A percentile compares a stretch with the other conserved stretches of the same genome.
Evolutionary conservation across 2,888 invertebrate genomes (phyloP).

Genomic region (Sympetrum striolatum): DNA sequence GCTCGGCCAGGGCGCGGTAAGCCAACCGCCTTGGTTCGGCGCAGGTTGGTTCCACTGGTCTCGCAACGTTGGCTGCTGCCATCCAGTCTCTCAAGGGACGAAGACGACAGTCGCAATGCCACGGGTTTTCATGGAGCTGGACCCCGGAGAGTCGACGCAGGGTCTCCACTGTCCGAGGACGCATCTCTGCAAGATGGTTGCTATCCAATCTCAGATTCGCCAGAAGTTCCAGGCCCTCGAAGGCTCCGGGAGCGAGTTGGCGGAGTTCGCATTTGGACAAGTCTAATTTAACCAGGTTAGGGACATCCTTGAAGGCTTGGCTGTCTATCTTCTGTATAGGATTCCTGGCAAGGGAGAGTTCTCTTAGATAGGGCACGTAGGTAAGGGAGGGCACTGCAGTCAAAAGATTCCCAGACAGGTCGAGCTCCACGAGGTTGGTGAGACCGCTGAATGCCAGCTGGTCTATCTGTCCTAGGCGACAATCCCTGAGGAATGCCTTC

Average conservation of each 20-base stretch:
- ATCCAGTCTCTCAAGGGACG: conserved; percentile 84
- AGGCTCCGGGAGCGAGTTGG: conserved; percentile 54
- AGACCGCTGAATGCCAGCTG: conserved; percentile 57
- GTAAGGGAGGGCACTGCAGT: conserved; percentile 56
- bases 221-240: conserved; percentile 54
- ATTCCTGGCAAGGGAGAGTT: conserved; percentile 55
- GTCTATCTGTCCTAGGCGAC: conserved; percentile 56
- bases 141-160: conserved; percentile 75
- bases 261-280: conserved; percentile 56
- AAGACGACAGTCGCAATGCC: conserved; percentile 87
- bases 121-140: conserved; percentile 85
- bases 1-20: conserved; percentile 76
- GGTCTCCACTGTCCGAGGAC: conserved; percentile 76
- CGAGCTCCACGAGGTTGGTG: conserved; percentile 58
- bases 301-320: conserved; percentile 54
- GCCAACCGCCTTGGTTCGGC: conserved; percentile 74
- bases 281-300: conserved; percentile 54
- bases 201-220: conserved; percentile 55
- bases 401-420: conserved; percentile 57
- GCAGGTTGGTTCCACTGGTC: conserved; percentile 80
- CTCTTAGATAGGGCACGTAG: conserved; percentile 56
- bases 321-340: conserved; percentile 54
- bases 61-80: conserved; percentile 69
- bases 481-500: conserved; percentile 56
- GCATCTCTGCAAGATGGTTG: conserved; percentile 65